Base-by-base conservation (phyloP, 64 coral and sea anemone species). In the Montipora cactus region DNA sequence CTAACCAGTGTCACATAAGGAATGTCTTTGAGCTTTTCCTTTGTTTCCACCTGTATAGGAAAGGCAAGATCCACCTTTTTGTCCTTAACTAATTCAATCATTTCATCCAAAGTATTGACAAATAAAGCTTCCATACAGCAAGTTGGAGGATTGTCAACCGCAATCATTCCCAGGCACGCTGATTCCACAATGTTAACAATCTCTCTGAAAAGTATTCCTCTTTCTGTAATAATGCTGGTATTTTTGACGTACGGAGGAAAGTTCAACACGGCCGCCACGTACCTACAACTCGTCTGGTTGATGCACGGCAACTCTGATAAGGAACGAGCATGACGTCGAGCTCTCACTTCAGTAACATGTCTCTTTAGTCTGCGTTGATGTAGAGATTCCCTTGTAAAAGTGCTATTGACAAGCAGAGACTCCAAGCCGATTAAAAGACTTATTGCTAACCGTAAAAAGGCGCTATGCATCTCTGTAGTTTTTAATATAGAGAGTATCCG, bases 61-160 rank as follows among this genome's bases (percentile, higher is more conserved):
- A 86, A 86, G 49, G 82, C 62, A 49, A 86, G 68, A 86, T 86
- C 82, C 82, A 86, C 82, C 7, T 19, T 10, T 19, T 86, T 86
- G 18, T 13, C 20, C 66, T 86, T 72, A 7, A 86, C 50, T 15
- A 70, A 22, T 0, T 86, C 1, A 49, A 70, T 19, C 19, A 86
- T 21, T 7, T 86, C 82, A 2, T 71, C 46, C 2, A 16, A 49
- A 50, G 9, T 86, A 0, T 14, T 47, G 3, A 70, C 82, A 71
- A 71, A 86, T 19, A 25, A 50, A 13, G 62, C 3, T 16, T 22
- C 16, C 66, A 86, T 21, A 12, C 19, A 48, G 47, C 82, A 71
- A 49, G 82, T 16, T 86, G 5, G 16, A 47, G 15, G 64, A n/a
- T 86, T 66, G 0, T 49, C 44, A 18, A 18, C 2, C 1, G 23